A percentile compares a stretch with the other conserved stretches of the same genome.
Evolutionary conservation across 2,797 vertebrate genomes (phyloP).

Genomic region (Margarornis squamiger): DNA sequence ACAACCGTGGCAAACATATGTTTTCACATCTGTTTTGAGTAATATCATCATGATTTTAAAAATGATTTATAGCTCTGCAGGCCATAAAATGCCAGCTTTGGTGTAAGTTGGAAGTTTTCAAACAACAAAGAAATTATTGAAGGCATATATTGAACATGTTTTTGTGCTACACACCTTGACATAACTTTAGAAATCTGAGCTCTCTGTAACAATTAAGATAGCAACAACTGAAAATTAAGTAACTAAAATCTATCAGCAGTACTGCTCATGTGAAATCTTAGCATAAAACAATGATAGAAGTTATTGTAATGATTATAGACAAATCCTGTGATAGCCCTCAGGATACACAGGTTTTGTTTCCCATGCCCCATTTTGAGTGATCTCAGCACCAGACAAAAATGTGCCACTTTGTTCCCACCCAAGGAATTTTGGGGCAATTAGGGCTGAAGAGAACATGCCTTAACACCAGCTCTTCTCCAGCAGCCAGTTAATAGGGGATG

Average conservation of each 20-base stretch:
- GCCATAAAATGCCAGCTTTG: constrained; percentile 73
- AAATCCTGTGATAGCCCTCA: not conserved
- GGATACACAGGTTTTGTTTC: not conserved
- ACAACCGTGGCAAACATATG: constrained; percentile 76
- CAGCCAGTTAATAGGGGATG: not conserved
- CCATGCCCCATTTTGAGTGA: not conserved
- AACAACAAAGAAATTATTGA: constrained; percentile 70
- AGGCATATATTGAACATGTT: constrained; percentile 14
- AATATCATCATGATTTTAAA: constrained; percentile 80
- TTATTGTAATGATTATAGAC: not conserved
- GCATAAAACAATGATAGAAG: not conserved
- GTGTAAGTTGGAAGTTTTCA: constrained; percentile 65
- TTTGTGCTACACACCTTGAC: not conserved
- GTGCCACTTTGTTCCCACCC: not conserved
- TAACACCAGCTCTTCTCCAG: not conserved
- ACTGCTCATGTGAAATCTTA: not conserved
- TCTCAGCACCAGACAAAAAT: not conserved
- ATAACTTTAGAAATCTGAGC: not conserved
- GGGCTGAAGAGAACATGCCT: not conserved
- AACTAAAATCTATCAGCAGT: not conserved
- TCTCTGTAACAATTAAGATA: not conserved
- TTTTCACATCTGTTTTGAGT: constrained; percentile 82
- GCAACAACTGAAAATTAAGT: not conserved
- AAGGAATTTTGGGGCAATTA: not conserved
- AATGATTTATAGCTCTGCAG: constrained; percentile 78